phyloP scores from a whole-genome alignment of 2,888 invertebrate genomes.

The Lomographa bimaculata region DNA sequence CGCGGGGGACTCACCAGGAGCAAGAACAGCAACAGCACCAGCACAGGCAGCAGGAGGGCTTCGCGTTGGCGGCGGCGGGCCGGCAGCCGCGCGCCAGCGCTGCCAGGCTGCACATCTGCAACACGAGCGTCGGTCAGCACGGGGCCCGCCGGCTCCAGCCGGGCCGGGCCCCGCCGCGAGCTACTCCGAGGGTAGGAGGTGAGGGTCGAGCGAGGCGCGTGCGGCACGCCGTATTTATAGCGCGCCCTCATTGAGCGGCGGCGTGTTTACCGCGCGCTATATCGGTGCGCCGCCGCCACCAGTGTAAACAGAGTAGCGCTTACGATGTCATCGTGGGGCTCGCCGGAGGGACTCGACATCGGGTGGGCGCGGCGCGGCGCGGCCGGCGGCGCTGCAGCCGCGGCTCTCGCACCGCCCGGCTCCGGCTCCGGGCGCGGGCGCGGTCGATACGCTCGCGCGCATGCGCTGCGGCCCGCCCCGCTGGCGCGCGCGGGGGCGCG shows the following conservation, averaged over 20 bases:
- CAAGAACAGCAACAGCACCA: constrained; percentile 86
- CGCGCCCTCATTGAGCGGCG: constrained; percentile 52
- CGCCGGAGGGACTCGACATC: constrained; percentile 28
- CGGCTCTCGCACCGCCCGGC: constrained; percentile 56
- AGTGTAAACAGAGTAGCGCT: constrained; percentile 35
- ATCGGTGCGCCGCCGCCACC: constrained; percentile 17
- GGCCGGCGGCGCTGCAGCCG: constrained; percentile 54
- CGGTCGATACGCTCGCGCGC: constrained; percentile 66
- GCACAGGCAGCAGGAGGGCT: constrained; percentile 85
- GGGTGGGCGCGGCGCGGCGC: constrained; percentile 36
- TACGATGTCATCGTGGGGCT: constrained; percentile 29
- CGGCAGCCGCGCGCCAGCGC: constrained; percentile 81
- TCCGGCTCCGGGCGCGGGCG: constrained; percentile 60
- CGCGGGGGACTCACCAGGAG: constrained; percentile 74
- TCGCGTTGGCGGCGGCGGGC: constrained; percentile 65
- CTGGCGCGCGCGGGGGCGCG: constrained; percentile 52
- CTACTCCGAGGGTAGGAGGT: constrained; percentile 67
- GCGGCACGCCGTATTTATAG: constrained; percentile 55
- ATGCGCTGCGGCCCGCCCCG: constrained; percentile 59
- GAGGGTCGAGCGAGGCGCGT: constrained; percentile 53
- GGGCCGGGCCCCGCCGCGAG: constrained; percentile 21
- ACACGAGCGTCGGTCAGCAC: constrained; percentile 38
- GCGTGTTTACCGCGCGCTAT: constrained; percentile 33
- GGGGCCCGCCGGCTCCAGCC: constrained; percentile 49
- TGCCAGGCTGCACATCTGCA: constrained; percentile 79